Base-by-base conservation (phyloP, 2,797 vertebrate species). In the Propithecus deckenii region DNA sequence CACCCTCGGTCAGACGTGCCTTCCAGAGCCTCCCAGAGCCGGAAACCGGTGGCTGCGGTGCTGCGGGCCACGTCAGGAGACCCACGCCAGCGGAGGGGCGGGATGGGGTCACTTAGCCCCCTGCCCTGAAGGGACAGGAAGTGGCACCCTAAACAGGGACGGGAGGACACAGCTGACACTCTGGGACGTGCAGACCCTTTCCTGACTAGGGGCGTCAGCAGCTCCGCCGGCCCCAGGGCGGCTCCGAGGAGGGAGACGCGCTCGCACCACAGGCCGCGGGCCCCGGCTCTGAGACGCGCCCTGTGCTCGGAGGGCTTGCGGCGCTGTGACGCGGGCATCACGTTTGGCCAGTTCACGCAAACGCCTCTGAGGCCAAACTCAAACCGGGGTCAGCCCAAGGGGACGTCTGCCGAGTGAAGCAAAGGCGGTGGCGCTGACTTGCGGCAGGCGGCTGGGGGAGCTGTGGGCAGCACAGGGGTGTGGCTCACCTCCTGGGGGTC, bases 401-500 rank as follows among this genome's bases (percentile, higher is more conserved):
- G 0, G 11, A 9, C 10, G 28, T 14, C 13, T 22, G 59, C 30
- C 0, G 25, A 35, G 35, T 18, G 13, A 22, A 65, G 28, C 41
- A 43, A 92, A 30, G 14, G 35, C 30, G 41, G 23, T 7, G 6
- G 17, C 7, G 4, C 3, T 28, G 18, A 65, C 63, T 65, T 65
- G 63, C n/a, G 63, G 63, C 32, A 67, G 17, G 32, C 20, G 17
- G 32, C 63, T 35, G 7, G 46, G 75, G 2, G 3, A 38, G n/a
- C 23, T 3, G 3, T 0, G 2, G 30, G 67, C 25, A 22, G 63
- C 48, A 22, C 0, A 15, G 25, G 38, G 8, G 15, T 79, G 55
- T 23, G 22, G 55, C 55, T 99, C 98, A 99, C 99, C 99, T 99
- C 99, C 98, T 99, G 99, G 69, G 99, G 99, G 96, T 99, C 99